Evolutionary conservation across 2,888 invertebrate genomes (phyloP).

Genomic region (Dione juno): DNA sequence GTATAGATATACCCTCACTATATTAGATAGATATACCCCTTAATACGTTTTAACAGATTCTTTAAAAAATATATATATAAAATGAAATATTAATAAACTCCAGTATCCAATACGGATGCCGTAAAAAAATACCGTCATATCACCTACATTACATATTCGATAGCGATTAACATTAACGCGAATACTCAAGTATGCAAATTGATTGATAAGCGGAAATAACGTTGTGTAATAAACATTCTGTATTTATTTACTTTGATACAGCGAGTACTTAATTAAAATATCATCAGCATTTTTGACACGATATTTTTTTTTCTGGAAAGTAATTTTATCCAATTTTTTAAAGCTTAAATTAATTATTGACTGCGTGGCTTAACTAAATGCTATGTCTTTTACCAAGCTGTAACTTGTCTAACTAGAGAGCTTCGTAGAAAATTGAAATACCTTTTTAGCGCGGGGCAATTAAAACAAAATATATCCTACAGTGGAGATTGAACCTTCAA

Average conservation of each 20-base stretch:
- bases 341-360: no score
- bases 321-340: no score
- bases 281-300: not conserved
- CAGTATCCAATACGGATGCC: not conserved
- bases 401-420: no score
- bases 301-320: not conserved
- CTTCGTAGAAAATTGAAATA: no score
- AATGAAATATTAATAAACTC: not conserved
- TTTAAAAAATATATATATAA: not conserved
- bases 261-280: conserved; percentile 25
- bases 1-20: no score
- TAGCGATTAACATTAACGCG: conserved; percentile 63
- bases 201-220: conserved; percentile 60
- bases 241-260: conserved; percentile 21
- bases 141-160: conserved; percentile 59
- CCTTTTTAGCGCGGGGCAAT: no score
- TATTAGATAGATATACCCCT: no score
- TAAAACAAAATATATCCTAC: no score
- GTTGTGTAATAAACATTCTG: conserved; percentile 33
- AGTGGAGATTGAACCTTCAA: no score
- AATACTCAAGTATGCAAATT: conserved; percentile 63
- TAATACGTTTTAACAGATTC: no score
- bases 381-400: no score
- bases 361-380: no score
- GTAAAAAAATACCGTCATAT: not conserved